A percentile compares a stretch with the other conserved stretches of the same genome.
These are phyloP conservation scores for Corythornis cristatus DNA, from an alignment of 2,113 vertebrate species.

Conservation along the genomic window DNA sequence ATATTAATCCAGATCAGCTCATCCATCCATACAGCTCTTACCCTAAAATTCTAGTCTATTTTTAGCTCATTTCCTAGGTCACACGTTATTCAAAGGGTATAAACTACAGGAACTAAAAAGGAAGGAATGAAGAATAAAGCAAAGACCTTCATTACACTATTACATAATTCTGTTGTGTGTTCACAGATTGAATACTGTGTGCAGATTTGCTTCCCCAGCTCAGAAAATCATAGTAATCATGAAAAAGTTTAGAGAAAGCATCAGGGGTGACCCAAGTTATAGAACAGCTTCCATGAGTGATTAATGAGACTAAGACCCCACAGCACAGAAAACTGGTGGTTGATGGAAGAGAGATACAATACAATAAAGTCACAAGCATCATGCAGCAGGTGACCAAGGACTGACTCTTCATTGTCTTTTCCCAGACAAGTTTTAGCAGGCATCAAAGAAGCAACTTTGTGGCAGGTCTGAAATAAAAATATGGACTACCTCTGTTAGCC, in stretches of 20 bases:
- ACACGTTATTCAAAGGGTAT: background rate
- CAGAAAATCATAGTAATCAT: background rate
- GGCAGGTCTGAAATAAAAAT: background rate
- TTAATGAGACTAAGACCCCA: background rate
- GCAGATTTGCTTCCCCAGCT: background rate
- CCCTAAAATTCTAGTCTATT: background rate
- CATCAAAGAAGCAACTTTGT: background rate
- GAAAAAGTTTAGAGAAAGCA: background rate
- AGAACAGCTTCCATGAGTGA: background rate
- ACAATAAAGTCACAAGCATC: background rate
- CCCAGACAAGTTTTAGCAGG: background rate
- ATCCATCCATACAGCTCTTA: background rate
- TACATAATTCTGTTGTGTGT: background rate
- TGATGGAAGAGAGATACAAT: background rate
- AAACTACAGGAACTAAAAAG: background rate
- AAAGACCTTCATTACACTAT: background rate
- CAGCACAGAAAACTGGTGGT: background rate
- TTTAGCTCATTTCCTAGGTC: background rate
- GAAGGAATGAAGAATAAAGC: background rate
- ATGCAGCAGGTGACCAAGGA: rapidly evolving
- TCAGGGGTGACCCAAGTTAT: background rate
- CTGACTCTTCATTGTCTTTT: background rate
- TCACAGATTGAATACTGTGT: background rate
- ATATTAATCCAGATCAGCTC: background rate
- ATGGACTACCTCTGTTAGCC: background rate